phyloP scores from a whole-genome alignment of 2,113 vertebrate species.

The Illadopsis cleaveri region DNA sequence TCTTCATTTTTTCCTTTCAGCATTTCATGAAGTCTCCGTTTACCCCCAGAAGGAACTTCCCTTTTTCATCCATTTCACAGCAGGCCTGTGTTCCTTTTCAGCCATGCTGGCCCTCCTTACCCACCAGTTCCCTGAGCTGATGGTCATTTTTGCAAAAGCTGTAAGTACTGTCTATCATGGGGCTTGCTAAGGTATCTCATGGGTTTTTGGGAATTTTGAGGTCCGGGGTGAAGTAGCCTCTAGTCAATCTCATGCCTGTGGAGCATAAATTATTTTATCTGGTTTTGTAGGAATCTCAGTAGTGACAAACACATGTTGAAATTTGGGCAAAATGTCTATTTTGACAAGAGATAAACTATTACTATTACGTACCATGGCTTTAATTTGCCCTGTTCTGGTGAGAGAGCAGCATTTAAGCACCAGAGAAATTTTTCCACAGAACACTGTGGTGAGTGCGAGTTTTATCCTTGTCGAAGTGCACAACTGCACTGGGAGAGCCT shows the following conservation, averaged over 20 bases:
- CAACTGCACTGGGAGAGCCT: not conserved
- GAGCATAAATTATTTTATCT: not conserved
- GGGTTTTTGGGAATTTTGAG: not conserved
- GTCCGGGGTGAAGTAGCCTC: not conserved
- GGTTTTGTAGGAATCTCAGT: not conserved
- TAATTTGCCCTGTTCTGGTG: not conserved
- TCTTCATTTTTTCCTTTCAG: conserved; percentile 69
- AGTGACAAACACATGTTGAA: not conserved
- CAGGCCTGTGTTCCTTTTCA: conserved; percentile 96
- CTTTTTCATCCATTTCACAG: conserved; percentile 99
- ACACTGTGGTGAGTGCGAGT: not conserved
- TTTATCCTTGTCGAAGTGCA: not conserved
- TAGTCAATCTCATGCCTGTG: not conserved
- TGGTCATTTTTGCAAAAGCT: conserved; percentile 96
- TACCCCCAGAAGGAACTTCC: conserved; percentile 99
- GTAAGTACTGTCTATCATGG: conserved; percentile 73
- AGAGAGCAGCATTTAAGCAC: not conserved
- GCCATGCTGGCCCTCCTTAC: conserved; percentile 98
- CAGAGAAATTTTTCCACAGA: not conserved
- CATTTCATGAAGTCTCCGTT: conserved; percentile 97
- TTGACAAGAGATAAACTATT: not conserved
- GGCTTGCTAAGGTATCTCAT: conserved; percentile 9
- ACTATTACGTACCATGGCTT: not conserved
- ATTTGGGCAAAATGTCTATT: not conserved
- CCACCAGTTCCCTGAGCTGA: conserved; percentile 98